phyloP scores from a whole-genome alignment of 2,113 vertebrate species.

The Phrynosoma blainvillii region DNA sequence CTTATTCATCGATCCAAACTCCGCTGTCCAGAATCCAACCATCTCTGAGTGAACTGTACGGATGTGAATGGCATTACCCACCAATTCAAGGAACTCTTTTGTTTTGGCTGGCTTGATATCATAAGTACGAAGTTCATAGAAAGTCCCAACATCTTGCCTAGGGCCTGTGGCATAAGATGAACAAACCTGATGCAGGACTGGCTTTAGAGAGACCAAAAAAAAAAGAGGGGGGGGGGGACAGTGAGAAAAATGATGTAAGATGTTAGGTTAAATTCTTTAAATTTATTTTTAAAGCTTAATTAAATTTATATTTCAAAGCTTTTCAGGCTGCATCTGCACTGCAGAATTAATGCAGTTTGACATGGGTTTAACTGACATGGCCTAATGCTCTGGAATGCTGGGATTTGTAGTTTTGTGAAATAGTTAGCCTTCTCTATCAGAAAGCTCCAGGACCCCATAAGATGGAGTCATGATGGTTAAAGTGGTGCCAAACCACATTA shows the following conservation, averaged over 20 bases:
- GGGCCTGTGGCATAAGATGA: slow-evolving; percentile 76
- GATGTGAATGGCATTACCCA: slow-evolving; percentile 82
- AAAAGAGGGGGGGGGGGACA: background rate
- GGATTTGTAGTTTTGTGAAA: too few species aligned
- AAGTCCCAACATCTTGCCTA: slow-evolving; percentile 76
- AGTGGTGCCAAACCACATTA: too few species aligned
- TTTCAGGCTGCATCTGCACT: background rate
- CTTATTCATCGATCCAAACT: slow-evolving; percentile 87
- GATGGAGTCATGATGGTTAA: too few species aligned
- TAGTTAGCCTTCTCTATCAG: too few species aligned
- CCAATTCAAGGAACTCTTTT: slow-evolving; percentile 83
- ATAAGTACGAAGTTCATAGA: slow-evolving; percentile 94
- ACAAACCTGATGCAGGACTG: slow-evolving; percentile 52
- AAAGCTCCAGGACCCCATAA: too few species aligned
- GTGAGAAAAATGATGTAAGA: background rate
- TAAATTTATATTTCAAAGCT: background rate
- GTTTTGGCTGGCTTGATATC: slow-evolving; percentile 83
- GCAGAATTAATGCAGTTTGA: background rate
- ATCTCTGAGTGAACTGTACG: slow-evolving; percentile 88
- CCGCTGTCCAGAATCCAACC: slow-evolving; percentile 87
- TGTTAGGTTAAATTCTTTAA: background rate
- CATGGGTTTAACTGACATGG: too few species aligned
- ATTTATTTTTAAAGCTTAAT: background rate
- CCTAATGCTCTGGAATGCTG: too few species aligned
- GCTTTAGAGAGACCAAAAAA: slow-evolving; percentile 29